Evolutionary conservation across 2,797 vertebrate genomes (phyloP).

Genomic region (Oceanodroma leucorhoa): DNA sequence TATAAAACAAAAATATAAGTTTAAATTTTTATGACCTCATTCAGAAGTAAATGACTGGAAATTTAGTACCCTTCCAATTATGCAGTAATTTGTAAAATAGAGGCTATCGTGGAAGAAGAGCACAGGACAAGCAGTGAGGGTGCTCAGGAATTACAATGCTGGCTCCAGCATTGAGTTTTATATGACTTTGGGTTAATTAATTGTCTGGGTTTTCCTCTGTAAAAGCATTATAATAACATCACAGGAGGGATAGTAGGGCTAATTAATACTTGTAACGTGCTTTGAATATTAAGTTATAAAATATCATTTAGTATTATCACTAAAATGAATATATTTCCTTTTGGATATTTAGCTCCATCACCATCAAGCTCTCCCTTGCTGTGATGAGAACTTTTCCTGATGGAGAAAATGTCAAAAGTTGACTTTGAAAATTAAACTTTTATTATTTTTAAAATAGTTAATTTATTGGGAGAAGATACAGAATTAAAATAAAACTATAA

Average conservation of each 20-base stretch:
- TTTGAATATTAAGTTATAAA: background rate
- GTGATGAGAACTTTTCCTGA: background rate
- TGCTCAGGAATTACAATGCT: background rate
- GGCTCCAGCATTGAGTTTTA: background rate
- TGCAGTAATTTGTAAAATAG: background rate
- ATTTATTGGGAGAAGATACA: background rate
- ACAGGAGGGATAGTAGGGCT: background rate
- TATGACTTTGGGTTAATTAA: background rate
- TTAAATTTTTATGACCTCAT: background rate
- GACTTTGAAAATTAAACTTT: background rate
- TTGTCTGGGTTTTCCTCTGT: background rate
- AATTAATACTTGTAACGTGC: background rate
- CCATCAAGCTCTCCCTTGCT: background rate
- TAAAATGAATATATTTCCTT: background rate
- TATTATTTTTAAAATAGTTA: background rate
- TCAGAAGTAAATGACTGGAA: background rate
- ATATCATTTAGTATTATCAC: background rate
- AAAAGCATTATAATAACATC: background rate
- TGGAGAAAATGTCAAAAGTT: background rate
- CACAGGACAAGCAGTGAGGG: rapidly evolving
- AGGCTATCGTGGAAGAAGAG: background rate
- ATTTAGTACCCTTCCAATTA: background rate
- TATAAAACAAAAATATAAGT: background rate
- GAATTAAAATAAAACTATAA: background rate
- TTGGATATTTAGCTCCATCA: background rate